A percentile compares a stretch with the other conserved stretches of the same genome.
phyloP scores from a whole-genome alignment of 1,140 invertebrate genomes.

The Episyrphus balteatus region DNA sequence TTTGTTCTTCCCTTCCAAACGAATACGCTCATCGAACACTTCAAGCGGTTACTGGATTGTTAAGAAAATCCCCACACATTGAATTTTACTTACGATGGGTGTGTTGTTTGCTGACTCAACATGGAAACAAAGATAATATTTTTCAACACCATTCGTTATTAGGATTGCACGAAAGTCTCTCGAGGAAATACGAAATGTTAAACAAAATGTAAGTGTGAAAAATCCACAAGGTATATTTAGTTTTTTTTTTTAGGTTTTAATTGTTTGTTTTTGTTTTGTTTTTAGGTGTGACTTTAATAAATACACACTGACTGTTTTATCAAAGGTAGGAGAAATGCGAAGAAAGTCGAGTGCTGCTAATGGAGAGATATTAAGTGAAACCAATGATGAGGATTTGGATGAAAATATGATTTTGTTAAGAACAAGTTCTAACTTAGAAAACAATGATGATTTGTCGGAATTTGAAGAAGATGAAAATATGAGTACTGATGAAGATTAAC shows the following conservation, averaged over 20 bases:
- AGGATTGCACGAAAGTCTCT: conserved; percentile 67
- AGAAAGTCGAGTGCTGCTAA: neutral
- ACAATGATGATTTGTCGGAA: conserved; percentile 10
- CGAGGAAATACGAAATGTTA: conserved; percentile 67
- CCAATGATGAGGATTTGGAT: conserved; percentile 13
- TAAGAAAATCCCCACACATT: conserved; percentile 69
- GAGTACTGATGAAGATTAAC: conserved; percentile 3
- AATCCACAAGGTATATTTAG: neutral
- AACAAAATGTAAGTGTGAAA: conserved; percentile 66
- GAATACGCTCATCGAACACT: conserved; percentile 68
- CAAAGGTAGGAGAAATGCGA: conserved; percentile 42
- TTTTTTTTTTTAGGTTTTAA: neutral
- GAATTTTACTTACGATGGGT: conserved; percentile 84
- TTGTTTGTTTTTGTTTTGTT: conserved; percentile 14
- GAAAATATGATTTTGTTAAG: conserved; percentile 19
- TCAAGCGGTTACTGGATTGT: conserved; percentile 51
- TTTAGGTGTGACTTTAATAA: conserved; percentile 72
- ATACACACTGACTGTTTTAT: conserved; percentile 57
- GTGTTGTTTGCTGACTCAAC: conserved; percentile 49
- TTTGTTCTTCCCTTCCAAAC: conserved; percentile 53
- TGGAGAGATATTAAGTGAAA: neutral
- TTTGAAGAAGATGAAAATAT: conserved; percentile 11
- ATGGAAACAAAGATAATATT: conserved; percentile 41
- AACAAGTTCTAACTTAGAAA: conserved; percentile 9
- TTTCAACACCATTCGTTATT: conserved; percentile 53